Conservation (phyloP, 2,797 vertebrate genomes). For the Siniperca obscura region DNA sequence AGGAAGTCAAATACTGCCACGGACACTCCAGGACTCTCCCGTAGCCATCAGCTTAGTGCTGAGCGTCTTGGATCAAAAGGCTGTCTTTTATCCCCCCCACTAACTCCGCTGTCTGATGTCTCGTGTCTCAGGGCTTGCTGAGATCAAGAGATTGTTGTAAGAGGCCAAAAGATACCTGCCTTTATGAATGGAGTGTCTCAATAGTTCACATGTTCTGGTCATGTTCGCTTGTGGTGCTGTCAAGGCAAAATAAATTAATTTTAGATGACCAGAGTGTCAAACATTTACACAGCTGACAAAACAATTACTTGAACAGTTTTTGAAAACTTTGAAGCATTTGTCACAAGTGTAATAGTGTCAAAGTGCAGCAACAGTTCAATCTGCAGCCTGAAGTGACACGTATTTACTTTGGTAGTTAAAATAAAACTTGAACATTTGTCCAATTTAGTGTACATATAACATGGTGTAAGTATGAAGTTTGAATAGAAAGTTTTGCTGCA, state of each 20-base stretch:
- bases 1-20: conserved; percentile 56
- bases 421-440: conserved; percentile 3
- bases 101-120: conserved; percentile 69
- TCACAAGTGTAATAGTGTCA: background rate
- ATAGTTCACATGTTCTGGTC: conserved; percentile 34
- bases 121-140: conserved; percentile 65
- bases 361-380: conserved; percentile 19
- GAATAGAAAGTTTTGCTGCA: conserved; percentile 31
- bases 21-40: conserved; percentile 53
- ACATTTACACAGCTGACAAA: conserved; percentile 51
- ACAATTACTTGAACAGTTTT: conserved; percentile 27
- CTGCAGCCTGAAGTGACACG: conserved; percentile 1
- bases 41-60: conserved; percentile 55
- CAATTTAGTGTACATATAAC: background rate
- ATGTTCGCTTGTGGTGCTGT: conserved; percentile 25
- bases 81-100: conserved; percentile 54
- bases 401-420: conserved; percentile 10
- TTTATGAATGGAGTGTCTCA: conserved; percentile 54
- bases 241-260: conserved; percentile 37
- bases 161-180: conserved; percentile 61
- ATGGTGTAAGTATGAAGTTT: background rate
- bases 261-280: conserved; percentile 36
- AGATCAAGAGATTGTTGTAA: conserved; percentile 76
- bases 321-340: background rate
- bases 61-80: conserved; percentile 74